Conservation (phyloP, 2,797 vertebrate species). For the Centropyge bicolor region DNA sequence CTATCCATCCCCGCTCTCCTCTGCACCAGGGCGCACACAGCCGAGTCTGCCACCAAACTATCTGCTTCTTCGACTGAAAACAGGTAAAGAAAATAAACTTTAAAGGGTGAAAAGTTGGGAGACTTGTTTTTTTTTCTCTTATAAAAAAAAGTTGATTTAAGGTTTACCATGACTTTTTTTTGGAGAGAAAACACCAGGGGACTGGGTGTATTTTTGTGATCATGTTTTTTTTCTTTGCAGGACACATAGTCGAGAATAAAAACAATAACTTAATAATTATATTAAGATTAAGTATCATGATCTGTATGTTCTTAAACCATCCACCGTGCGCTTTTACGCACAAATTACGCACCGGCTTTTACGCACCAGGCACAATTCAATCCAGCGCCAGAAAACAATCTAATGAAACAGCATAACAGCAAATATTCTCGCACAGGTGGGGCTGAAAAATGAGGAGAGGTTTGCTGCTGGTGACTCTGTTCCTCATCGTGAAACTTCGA, state of each 20-base stretch:
- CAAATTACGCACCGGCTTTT: conserved; percentile 20
- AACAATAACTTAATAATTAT: background rate
- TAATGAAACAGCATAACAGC: background rate
- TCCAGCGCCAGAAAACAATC: background rate
- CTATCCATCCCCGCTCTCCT: conserved; percentile 46
- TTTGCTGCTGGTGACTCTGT: conserved; percentile 83
- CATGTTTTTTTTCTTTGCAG: background rate
- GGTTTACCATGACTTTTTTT: background rate
- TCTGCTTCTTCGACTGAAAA: conserved; percentile 44
- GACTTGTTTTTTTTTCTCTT: background rate
- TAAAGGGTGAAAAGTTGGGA: background rate
- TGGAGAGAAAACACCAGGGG: background rate
- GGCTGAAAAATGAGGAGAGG: conserved; percentile 83
- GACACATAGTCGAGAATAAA: background rate
- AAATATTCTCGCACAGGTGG: conserved; percentile 58
- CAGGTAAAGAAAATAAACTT: conserved; percentile 62
- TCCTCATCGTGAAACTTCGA: conserved; percentile 85
- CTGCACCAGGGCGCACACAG: conserved; percentile 48
- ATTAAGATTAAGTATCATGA: background rate
- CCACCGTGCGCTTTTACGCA: conserved; percentile 68
- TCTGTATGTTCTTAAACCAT: background rate
- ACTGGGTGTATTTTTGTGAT: background rate
- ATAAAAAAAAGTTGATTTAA: background rate
- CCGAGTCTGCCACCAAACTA: conserved; percentile 40
- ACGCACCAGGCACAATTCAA: background rate